A percentile compares a stretch with the other conserved stretches of the same genome.
Evolutionary conservation across 1,140 invertebrate genomes (phyloP).

Genomic region (Pygmarrhopalites habei): DNA sequence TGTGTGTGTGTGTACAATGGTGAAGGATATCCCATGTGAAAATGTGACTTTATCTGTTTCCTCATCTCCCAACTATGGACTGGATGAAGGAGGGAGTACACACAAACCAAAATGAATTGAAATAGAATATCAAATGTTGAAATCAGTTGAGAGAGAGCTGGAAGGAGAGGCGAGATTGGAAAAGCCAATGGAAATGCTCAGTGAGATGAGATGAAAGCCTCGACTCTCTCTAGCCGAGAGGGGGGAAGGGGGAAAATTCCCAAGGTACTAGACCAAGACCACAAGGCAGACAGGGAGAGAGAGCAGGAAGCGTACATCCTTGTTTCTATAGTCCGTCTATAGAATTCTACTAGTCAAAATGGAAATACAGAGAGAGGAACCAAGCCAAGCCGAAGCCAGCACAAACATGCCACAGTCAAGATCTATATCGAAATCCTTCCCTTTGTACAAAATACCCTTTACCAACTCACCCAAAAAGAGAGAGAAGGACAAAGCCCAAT

Average conservation of each 20-base stretch:
- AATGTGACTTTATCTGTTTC: no score
- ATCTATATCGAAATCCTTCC: not conserved
- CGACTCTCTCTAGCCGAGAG: not conserved
- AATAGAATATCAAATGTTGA: no score
- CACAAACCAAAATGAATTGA: no score
- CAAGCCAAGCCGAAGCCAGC: not conserved
- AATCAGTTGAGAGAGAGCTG: no score
- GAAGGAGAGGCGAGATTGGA: no score
- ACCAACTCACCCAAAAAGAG: not conserved
- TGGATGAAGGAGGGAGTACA: no score
- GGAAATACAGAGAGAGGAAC: not conserved
- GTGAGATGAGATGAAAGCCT: no score
- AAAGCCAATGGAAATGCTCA: no score
- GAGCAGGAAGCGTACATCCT: constrained; percentile 7
- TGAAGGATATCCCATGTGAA: no score
- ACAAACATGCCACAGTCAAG: not conserved
- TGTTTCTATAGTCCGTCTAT: not conserved
- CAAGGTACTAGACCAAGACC: constrained; percentile 6
- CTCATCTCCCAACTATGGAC: no score
- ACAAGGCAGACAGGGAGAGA: not conserved
- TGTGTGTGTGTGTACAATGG: no score
- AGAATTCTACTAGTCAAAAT: not conserved
- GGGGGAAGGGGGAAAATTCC: not conserved
- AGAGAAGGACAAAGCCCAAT: not conserved
- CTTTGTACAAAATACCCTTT: not conserved